A percentile compares a stretch with the other conserved stretches of the same genome.
Conservation (phyloP, 2,888 invertebrate species). For the Crematogaster levior region DNA sequence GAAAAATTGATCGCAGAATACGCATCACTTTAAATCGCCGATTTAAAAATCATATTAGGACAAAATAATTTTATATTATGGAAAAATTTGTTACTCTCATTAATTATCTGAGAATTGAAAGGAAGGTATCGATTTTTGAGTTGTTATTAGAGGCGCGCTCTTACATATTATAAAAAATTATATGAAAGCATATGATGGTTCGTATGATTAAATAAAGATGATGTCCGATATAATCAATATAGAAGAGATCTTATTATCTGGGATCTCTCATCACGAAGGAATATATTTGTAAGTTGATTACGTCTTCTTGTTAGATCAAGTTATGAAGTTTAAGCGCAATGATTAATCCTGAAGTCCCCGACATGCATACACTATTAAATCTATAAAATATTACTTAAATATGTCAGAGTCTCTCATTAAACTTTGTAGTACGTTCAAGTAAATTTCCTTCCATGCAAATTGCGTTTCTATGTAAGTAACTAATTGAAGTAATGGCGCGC, state of each 20-base stretch:
- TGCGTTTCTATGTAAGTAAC: conserved; percentile 43
- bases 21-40: neutral
- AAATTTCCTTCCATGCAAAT: conserved; percentile 29
- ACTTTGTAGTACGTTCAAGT: neutral
- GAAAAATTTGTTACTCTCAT: neutral
- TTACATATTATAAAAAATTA: neutral
- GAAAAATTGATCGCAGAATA: neutral
- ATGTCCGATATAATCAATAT: conserved; percentile 18
- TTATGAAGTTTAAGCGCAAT: conserved; percentile 19
- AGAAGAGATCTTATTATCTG: conserved; percentile 23
- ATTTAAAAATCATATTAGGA: neutral
- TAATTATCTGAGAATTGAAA: neutral
- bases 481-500: conserved; percentile 51
- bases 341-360: neutral
- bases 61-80: neutral
- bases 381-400: conserved; percentile 25
- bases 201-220: neutral
- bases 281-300: neutral
- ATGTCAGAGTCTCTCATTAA: conserved; percentile 14
- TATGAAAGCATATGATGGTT: neutral
- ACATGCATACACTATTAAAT: neutral
- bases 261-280: neutral
- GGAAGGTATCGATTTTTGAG: neutral
- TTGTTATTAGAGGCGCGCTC: neutral
- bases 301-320: conserved; percentile 15